phyloP scores from a whole-genome alignment of 2,113 vertebrate species.

The Vicugna pacos region DNA sequence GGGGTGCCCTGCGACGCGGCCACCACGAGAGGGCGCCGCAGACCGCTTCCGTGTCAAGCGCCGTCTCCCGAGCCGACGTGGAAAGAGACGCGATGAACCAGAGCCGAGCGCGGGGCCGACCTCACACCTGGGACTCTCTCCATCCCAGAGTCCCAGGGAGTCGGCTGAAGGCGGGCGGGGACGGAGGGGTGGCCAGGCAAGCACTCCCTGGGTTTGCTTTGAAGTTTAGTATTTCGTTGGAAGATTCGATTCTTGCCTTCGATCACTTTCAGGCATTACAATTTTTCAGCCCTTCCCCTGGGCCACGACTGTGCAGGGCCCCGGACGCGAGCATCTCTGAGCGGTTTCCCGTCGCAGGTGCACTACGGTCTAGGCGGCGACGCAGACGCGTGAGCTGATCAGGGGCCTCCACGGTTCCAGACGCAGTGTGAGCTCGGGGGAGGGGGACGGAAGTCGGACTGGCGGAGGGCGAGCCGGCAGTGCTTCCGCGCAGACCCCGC shows the following conservation, averaged over 20 bases:
- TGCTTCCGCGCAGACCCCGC: neutral
- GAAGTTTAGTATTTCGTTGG: neutral
- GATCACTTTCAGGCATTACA: neutral
- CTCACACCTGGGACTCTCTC: neutral
- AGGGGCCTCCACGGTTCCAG: neutral
- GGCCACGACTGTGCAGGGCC: neutral
- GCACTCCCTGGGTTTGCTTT: too few relatives aligned
- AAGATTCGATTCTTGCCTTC: neutral
- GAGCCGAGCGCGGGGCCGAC: rapidly evolving
- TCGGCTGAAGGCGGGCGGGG: neutral
- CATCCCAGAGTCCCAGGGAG: neutral
- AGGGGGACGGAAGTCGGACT: neutral
- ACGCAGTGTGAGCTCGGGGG: neutral
- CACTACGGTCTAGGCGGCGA: neutral
- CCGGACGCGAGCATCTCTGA: neutral
- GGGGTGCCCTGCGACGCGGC: neutral
- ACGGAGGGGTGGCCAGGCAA: neutral
- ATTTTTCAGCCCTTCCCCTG: neutral
- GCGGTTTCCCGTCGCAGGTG: neutral
- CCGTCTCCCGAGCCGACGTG: rapidly evolving
- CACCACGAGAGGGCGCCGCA: slow-evolving; percentile 59
- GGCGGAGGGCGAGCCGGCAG: rapidly evolving
- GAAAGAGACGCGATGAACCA: neutral
- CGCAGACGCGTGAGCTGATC: neutral
- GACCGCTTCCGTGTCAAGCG: neutral